Base-by-base conservation (phyloP, 2,113 vertebrate species). In the Crypturellus undulatus region DNA sequence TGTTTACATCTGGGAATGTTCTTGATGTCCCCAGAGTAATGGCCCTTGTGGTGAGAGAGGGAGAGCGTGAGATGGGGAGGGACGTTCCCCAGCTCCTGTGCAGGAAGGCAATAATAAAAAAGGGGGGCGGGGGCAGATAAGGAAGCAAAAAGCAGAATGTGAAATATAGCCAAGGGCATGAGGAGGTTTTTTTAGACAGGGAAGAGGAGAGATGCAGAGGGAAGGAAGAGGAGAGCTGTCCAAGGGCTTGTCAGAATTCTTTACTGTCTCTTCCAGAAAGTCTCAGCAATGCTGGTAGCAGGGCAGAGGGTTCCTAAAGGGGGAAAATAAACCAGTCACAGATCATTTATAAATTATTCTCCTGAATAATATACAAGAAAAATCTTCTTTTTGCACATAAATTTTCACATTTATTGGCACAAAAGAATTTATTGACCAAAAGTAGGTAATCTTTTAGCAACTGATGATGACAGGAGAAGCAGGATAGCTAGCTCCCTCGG, bases 1-100 rank as follows among this genome's bases (percentile, higher is more conserved):
- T 94, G 77, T 94, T 96, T 94, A 93, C 77, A 76, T 64, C 56
- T 76, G 65, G 69, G 89, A 90, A 87, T 84, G 68, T 88, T 76
- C 83, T 36, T 69, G 58, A 47, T 84, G 25, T 90, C 93, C 77
- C 76, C 67, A 64, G 92, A 88, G 93, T 85, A 91, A 83, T 75
- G n/a, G 13, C 36, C 92, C 88, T 95, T 56, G 86, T 51, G 63
- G 64, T 4, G 36, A 77, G 30, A 34, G 54, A 40, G 60, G 21
- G 19, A 47, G 42, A 47, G 63, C 3, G 15, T 4, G 30, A 25
- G 49, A 56, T 4, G 9, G 38, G 36, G 42, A 83, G 51, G 70
- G 51, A 56, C 30, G 12, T 51, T 79, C 54, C 59, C 45, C 20
- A n/a, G 58, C 51, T 84, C 18, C 38, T 47, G 10, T 59, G 4